A percentile compares a stretch with the other conserved stretches of the same genome.
These are phyloP conservation scores for Achatina immaculata DNA, from an alignment of 1,140 invertebrate species.

Conservation along the genomic window DNA sequence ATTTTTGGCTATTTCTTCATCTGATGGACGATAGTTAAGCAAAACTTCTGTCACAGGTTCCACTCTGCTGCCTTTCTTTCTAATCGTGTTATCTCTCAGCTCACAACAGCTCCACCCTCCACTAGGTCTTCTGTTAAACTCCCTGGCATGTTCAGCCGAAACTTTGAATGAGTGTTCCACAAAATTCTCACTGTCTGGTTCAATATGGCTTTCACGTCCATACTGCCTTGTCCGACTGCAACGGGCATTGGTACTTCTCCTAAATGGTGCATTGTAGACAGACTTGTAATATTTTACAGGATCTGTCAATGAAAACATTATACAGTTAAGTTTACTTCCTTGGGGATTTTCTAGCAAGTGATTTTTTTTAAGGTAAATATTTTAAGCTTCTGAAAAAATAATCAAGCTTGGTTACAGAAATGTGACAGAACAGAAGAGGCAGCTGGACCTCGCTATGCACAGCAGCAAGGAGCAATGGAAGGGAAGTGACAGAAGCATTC, in stretches of 20 bases:
- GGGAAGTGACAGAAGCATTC: too few relatives aligned
- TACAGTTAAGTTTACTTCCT: not conserved
- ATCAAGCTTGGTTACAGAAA: too few relatives aligned
- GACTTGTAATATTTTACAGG: constrained; percentile 12
- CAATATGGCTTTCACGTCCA: not conserved
- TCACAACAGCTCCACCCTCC: not conserved
- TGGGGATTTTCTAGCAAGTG: not conserved
- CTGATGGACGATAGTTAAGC: not conserved
- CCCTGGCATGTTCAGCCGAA: not conserved
- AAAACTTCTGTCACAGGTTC: constrained; percentile 3
- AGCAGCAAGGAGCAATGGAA: too few relatives aligned
- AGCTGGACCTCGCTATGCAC: too few relatives aligned
- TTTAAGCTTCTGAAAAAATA: too few relatives aligned
- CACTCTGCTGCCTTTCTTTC: not conserved
- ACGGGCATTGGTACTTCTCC: not conserved
- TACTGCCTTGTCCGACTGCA: not conserved
- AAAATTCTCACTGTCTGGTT: not conserved
- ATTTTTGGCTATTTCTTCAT: constrained; percentile 19
- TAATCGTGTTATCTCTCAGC: not conserved
- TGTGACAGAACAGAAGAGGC: too few relatives aligned
- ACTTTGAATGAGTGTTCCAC: not conserved
- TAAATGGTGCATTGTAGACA: not conserved
- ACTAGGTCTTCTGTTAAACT: not conserved
- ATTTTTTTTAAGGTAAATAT: too few relatives aligned
- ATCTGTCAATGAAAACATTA: not conserved